A percentile compares a stretch with the other conserved stretches of the same genome.
Conservation (phyloP, 1,140 invertebrate species). For the Rhagoletis pomonella region DNA sequence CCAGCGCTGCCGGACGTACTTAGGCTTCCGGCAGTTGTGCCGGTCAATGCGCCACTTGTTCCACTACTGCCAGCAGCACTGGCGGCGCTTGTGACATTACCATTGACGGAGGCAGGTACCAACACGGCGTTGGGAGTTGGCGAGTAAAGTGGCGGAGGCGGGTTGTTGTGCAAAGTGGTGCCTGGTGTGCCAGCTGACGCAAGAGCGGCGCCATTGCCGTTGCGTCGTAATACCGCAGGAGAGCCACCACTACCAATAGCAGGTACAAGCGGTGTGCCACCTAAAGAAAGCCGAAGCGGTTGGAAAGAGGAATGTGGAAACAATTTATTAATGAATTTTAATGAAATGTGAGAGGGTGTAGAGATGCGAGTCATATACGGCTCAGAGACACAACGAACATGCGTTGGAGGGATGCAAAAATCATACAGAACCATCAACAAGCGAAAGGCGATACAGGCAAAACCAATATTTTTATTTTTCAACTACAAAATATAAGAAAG, state of each 20-base stretch:
- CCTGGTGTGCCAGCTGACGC: constrained; percentile 54
- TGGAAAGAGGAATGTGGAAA: not conserved
- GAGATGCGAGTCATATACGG: not conserved
- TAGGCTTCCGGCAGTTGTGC: not conserved
- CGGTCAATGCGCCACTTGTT: not conserved
- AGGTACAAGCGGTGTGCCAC: constrained; percentile 77
- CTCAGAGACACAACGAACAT: constrained; percentile 42
- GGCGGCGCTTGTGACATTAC: not conserved
- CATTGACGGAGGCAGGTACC: constrained; percentile 70
- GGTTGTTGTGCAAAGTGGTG: constrained; percentile 56
- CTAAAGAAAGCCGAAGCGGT: constrained; percentile 63
- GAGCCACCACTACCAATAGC: constrained; percentile 67
- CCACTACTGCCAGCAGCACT: constrained; percentile 9
- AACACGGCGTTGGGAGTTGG: constrained; percentile 77
- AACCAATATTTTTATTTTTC: constrained; percentile 37
- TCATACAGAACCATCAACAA: constrained; percentile 33
- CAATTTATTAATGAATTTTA: not conserved
- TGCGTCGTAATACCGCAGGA: constrained; percentile 60
- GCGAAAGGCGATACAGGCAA: constrained; percentile 47
- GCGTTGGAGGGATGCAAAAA: constrained; percentile 43
- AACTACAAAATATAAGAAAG: not conserved
- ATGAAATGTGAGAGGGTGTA: not conserved
- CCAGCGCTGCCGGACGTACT: constrained; percentile 47
- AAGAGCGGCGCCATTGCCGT: constrained; percentile 56
- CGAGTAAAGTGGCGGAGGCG: constrained; percentile 63